A percentile compares a stretch with the other conserved stretches of the same genome.
Evolutionary conservation across 1,140 invertebrate species (phyloP).

Genomic region (Musca vetustissima): DNA sequence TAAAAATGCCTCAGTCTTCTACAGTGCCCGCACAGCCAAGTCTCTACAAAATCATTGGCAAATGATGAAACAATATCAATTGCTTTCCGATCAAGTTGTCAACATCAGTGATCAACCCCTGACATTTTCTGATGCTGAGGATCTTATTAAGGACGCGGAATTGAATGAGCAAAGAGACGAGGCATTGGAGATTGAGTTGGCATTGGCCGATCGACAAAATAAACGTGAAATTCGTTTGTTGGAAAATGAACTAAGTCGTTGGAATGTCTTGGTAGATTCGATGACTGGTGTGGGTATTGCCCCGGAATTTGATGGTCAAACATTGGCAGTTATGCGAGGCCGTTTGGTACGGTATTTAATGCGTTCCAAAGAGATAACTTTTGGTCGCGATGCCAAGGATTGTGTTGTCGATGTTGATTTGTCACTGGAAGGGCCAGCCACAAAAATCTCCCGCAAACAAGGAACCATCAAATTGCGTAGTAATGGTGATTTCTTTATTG

Average conservation of each 20-base stretch:
- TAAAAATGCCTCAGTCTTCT: slow-evolving; percentile 82
- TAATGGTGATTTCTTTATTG: slow-evolving; percentile 91
- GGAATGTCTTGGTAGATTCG: slow-evolving; percentile 92
- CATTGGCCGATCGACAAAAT: slow-evolving; percentile 65
- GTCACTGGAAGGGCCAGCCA: slow-evolving; percentile 84
- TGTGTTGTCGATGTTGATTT: slow-evolving; percentile 93
- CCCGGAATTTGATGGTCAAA: slow-evolving; percentile 87
- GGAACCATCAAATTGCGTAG: slow-evolving; percentile 87
- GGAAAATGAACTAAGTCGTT: slow-evolving; percentile 86
- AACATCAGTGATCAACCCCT: slow-evolving; percentile 68
- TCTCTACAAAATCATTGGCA: slow-evolving; percentile 87
- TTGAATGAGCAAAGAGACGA: slow-evolving; percentile 79
- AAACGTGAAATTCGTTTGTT: slow-evolving; percentile 82
- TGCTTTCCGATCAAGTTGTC: slow-evolving; percentile 87
- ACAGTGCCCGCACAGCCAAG: slow-evolving; percentile 83
- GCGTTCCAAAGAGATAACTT: slow-evolving; percentile 92
- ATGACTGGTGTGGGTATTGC: slow-evolving; percentile 78
- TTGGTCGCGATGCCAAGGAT: slow-evolving; percentile 87
- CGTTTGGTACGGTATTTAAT: slow-evolving; percentile 91
- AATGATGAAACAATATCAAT: slow-evolving; percentile 88
- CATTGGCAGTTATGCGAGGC: slow-evolving; percentile 89
- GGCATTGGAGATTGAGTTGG: slow-evolving; percentile 66
- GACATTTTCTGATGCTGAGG: slow-evolving; percentile 92
- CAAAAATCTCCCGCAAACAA: slow-evolving; percentile 83
- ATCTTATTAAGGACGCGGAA: slow-evolving; percentile 82